Percentiles rank a stretch among this genome's conserved stretches.
Conservation (phyloP, 2,888 invertebrate genomes). For the Sarcophaga rosellei region DNA sequence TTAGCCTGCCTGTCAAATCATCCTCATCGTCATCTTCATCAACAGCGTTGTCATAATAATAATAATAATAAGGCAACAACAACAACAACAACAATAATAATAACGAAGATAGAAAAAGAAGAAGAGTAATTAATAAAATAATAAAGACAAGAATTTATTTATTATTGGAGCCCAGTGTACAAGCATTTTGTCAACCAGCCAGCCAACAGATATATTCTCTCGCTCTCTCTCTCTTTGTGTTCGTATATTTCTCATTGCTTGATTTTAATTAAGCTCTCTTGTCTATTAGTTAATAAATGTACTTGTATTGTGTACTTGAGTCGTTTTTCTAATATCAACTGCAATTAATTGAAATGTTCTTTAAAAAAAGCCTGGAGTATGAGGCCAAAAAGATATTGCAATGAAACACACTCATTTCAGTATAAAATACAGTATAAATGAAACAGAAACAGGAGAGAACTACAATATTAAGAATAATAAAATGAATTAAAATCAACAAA, state of each 20-base stretch:
- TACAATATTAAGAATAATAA: constrained; percentile 27
- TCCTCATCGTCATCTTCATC: not conserved
- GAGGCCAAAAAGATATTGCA: no score
- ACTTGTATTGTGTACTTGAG: constrained; percentile 50
- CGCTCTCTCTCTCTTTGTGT: constrained; percentile 30
- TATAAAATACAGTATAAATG: no score
- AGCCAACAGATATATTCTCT: constrained; percentile 11
- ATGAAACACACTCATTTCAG: no score
- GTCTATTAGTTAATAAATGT: constrained; percentile 30
- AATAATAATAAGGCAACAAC: constrained; percentile 25
- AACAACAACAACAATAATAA: not conserved
- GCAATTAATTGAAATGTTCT: constrained; percentile 80
- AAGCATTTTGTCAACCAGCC: constrained; percentile 24
- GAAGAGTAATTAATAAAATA: constrained; percentile 40
- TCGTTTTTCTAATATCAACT: constrained; percentile 72
- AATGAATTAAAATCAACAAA: not conserved
- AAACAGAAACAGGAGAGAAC: constrained; percentile 42
- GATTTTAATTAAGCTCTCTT: constrained; percentile 54
- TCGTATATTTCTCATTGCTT: not conserved
- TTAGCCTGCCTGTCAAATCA: not conserved
- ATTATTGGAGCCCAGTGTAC: constrained; percentile 30
- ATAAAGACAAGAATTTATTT: constrained; percentile 41
- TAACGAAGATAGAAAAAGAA: not conserved
- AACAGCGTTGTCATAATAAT: constrained; percentile 15
- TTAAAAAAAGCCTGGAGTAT: constrained; percentile 47